phyloP scores from a whole-genome alignment of 92 coral and sea anemone genomes.

The Paragorgia papillata region DNA sequence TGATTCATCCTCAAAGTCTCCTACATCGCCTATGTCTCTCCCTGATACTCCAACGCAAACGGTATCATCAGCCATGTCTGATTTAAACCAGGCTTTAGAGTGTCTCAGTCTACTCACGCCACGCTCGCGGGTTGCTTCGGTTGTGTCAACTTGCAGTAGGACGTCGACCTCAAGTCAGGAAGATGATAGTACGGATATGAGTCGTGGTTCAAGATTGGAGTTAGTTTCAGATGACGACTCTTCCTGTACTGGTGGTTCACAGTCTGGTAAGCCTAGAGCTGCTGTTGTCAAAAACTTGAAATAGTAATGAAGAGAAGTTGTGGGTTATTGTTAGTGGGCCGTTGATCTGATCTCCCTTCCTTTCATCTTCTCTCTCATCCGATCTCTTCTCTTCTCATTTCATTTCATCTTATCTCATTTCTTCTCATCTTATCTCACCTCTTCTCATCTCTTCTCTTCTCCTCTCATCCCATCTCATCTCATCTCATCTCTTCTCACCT shows the following conservation, averaged over 20 bases:
- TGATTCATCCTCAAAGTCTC: conserved; percentile 12
- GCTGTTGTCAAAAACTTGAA: too few relatives aligned
- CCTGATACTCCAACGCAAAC: background rate
- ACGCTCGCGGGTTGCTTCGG: conserved; percentile 1
- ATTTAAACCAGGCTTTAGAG: conserved; percentile 26
- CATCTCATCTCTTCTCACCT: too few relatives aligned
- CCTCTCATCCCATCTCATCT: too few relatives aligned
- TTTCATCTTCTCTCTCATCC: too few relatives aligned
- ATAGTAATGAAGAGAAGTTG: too few relatives aligned
- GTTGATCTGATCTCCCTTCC: too few relatives aligned
- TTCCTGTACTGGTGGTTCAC: background rate
- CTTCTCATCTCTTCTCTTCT: too few relatives aligned
- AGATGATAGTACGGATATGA: conserved; percentile 17
- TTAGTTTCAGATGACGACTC: conserved; percentile 28
- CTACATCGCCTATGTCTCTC: conserved; percentile 2
- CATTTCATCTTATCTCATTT: too few relatives aligned
- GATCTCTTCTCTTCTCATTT: too few relatives aligned
- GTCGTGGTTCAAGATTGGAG: conserved; percentile 35
- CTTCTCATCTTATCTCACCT: too few relatives aligned
- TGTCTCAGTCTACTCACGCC: background rate
- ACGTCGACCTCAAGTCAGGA: conserved; percentile 38
- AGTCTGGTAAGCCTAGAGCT: conserved; percentile 1
- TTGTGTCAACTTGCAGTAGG: conserved; percentile 23
- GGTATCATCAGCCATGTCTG: conserved; percentile 1
- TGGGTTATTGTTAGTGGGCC: too few relatives aligned